Percentiles rank a stretch among this genome's conserved stretches.
Evolutionary conservation across 2,113 vertebrate genomes (phyloP).

Genomic region (Strix uralensis): DNA sequence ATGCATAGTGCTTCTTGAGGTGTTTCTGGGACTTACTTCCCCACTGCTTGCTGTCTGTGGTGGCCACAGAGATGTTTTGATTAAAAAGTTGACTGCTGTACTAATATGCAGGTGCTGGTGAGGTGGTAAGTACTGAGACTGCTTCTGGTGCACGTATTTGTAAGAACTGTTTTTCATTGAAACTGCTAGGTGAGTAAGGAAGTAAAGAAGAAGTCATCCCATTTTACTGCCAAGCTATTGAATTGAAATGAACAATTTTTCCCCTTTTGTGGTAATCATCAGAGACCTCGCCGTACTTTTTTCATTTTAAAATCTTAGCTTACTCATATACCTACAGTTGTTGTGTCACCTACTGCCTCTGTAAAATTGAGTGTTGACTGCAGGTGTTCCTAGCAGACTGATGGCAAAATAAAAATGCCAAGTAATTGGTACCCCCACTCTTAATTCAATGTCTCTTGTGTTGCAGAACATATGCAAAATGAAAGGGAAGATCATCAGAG

Average conservation of each 20-base stretch:
- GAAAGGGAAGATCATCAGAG: conserved; percentile 42
- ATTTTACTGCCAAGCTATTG: not conserved
- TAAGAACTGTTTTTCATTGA: not conserved
- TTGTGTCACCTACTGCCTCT: not conserved
- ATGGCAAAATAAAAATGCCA: conserved; percentile 3
- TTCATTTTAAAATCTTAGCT: not conserved
- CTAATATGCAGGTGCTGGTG: not conserved
- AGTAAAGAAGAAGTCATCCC: not conserved
- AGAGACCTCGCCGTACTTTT: not conserved
- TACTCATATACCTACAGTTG: not conserved
- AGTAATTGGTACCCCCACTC: not conserved
- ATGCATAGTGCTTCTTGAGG: not conserved
- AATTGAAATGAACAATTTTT: not conserved
- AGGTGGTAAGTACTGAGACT: not conserved
- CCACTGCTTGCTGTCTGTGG: not conserved
- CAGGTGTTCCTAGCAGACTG: not conserved
- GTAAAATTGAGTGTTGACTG: not conserved
- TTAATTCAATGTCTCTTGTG: not conserved
- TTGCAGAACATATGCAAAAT: not conserved
- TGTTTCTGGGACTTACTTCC: not conserved
- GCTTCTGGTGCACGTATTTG: not conserved
- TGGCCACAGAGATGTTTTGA: not conserved
- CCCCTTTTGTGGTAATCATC: not conserved
- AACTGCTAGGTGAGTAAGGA: not conserved
- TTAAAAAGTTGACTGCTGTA: not conserved